Base-by-base conservation (phyloP, 1,140 invertebrate species). In the Brevipalpus yothersi region DNA sequence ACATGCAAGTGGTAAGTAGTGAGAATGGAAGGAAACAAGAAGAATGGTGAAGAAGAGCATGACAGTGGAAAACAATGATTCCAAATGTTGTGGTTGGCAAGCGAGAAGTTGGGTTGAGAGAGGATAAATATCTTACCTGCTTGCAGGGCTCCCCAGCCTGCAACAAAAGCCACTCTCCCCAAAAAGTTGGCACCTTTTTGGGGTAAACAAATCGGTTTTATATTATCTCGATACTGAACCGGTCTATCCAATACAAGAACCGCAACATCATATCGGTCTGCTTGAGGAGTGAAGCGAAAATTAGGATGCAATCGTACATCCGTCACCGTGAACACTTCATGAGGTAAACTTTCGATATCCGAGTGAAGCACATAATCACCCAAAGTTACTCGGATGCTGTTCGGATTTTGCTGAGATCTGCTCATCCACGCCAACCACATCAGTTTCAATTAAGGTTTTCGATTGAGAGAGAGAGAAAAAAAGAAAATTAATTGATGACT, bases 331-430 rank as follows among this genome's bases (percentile, higher is more conserved):
- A 90, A 90, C 0, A 85, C 88, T 67, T 89, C 87, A 1, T 86
- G 86, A 1, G 85, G 86, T 53, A 91, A 69, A 0, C 85, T 83
- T 71, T 93, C 89, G 1, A 83, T 80, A 0, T 87, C 85, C 0
- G 86, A 89, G 72, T 92, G 91, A 62, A 93, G 86, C 42, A 91
- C 84, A 69, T 92, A 92, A 71, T 93, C 88, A 5, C 88, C 88
- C 9, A 93, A 75, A 0, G 86, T 92, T 21, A 92, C 86, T 63
- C 87, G 83, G 1, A 93, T 85, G 74, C 89, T 86, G 60, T 82
- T 76, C 2, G 87, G 65, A 47, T 62, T 66, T 43, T 67, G 83
- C 57, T 84, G 81, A 17, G 86, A 85, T 64, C 86, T 81, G 65
- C 19, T 61, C 62, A 12, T 53, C 17, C 11, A 53, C n/a, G 4